Base-by-base conservation (phyloP, 2,888 invertebrate species). In the Agrochola circellaris region DNA sequence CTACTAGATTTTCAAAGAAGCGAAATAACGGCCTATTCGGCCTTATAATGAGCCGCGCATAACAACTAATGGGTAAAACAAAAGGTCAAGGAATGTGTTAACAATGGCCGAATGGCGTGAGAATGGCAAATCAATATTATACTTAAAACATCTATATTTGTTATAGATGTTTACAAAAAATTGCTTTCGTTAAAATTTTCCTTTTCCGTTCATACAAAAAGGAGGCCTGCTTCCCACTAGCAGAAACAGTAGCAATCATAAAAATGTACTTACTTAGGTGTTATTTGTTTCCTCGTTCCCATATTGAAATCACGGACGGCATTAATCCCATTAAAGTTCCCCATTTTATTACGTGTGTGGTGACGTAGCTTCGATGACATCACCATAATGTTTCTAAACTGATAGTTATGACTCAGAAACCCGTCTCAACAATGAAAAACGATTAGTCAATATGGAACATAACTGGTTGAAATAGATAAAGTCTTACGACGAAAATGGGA, bases 41-140 rank as follows among this genome's bases (percentile, higher is more conserved):
- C 23, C 17, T 60, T 56, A 56, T 38, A 67, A 81, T 30, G 9
- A 67, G 30, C n/a, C 13, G 48, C 56, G 42, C 79, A 65, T 45
- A 61, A 26, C 65, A 81, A 68, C 51, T 61, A 48, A 30, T 48
- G 15, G 34, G 30, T 79, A 20, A 67, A 77, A 60, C 70, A 71
- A 80, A 83, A 85, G 85, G 85, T 74, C 69, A 75, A 51, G 73
- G 68, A 42, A 51, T 64, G 51, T 51, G 65, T 58, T 66, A 73
- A 76, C 72, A 62, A 34, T 69, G n/a, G 54, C 34, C 34, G n/a
- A 68, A 34, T 68, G n/a, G 77, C 86, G 83, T 83, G 86, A 77
- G 77, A 83, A 83, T 77, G 45, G 58, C 51, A 30, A 83, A 83
- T 85, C 85, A 70, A 83, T 83, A 84, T 61, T 26, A 70, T 54